phyloP scores from a whole-genome alignment of 2,888 invertebrate species.

The Steromphala cineraria region DNA sequence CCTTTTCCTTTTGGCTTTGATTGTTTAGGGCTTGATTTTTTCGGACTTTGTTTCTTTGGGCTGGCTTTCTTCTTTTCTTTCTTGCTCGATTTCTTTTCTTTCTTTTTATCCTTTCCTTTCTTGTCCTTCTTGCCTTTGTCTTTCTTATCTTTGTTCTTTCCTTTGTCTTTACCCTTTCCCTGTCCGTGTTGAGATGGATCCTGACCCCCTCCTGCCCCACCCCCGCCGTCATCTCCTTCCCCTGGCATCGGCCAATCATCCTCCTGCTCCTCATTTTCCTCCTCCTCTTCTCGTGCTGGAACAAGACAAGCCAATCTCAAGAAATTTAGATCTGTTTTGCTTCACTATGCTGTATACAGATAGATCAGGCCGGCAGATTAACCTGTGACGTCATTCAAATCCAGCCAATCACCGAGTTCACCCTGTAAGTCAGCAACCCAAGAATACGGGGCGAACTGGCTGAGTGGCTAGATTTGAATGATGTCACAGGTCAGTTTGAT shows the following conservation, averaged over 20 bases:
- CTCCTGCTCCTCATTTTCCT: background rate
- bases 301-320: background rate
- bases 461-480: too few species aligned
- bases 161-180: conserved; percentile 18
- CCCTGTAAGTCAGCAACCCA: too few species aligned
- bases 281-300: background rate
- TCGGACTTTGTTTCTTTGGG: background rate
- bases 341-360: too few species aligned
- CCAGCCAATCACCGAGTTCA: too few species aligned
- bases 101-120: conserved; percentile 23
- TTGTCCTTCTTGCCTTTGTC: conserved; percentile 27
- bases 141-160: conserved; percentile 18
- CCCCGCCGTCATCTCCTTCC: conserved; percentile 1
- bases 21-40: background rate
- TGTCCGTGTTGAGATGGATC: conserved; percentile 18
- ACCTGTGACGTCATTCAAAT: too few species aligned
- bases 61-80: conserved; percentile 16
- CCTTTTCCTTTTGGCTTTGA: conserved; percentile 12
- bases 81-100: conserved; percentile 15
- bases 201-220: background rate
- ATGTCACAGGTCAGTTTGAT: too few species aligned
- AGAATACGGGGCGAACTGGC: too few species aligned
- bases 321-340: too few species aligned
- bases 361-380: too few species aligned
- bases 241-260: background rate